Percentiles rank a stretch among this genome's conserved stretches.
Evolutionary conservation across 1,140 invertebrate species (phyloP).

Genomic region (Drosophila lacteicornis): DNA sequence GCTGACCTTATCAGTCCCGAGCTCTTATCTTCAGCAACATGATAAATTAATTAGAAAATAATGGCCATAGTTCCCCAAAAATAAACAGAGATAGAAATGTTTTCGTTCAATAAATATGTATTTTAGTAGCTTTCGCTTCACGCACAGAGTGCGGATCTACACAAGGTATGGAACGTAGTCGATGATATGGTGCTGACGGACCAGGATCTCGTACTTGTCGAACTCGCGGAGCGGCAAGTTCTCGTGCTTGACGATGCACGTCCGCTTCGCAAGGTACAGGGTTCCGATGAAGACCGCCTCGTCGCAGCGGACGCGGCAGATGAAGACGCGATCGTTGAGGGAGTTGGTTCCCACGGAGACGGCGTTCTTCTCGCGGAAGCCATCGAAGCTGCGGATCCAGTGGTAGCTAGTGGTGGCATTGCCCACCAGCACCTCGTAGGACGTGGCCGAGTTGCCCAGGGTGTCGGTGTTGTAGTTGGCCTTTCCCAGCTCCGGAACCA

Average conservation of each 20-base stretch:
- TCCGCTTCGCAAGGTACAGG: not conserved
- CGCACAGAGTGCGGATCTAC: not conserved
- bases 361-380: constrained; percentile 25
- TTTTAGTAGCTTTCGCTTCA: constrained; percentile 12
- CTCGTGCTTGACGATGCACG: constrained; percentile 29
- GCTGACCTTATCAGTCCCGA: not conserved
- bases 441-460: not conserved
- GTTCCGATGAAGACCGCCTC: constrained; percentile 21
- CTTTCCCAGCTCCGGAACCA: constrained; percentile 29
- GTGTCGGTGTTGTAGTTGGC: constrained; percentile 42
- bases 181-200: constrained; percentile 5
- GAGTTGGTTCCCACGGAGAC: constrained; percentile 35
- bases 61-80: constrained; percentile 9
- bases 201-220: constrained; percentile 43
- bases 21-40: constrained; percentile 4
- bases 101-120: constrained; percentile 13
- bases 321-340: constrained; percentile 18
- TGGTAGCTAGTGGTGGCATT: constrained; percentile 17
- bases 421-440: constrained; percentile 17
- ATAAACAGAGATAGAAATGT: not conserved
- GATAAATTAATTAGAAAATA: constrained; percentile 20
- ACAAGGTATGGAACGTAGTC: not conserved
- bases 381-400: constrained; percentile 41
- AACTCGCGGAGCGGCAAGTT: constrained; percentile 13
- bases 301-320: constrained; percentile 27